phyloP scores from a whole-genome alignment of 2,888 invertebrate species.

The Chaitophorus viminalis region DNA sequence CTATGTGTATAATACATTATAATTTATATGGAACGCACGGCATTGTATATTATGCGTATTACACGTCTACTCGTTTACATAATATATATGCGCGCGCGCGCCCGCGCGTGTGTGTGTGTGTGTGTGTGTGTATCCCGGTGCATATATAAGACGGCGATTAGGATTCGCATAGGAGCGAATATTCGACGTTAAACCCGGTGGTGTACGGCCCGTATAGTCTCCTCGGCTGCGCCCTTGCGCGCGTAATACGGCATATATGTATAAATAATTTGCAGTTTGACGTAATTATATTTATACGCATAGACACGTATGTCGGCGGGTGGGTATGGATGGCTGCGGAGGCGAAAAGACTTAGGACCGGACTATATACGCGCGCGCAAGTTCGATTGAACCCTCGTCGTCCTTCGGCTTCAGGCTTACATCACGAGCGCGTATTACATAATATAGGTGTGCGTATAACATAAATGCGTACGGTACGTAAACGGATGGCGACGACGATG shows the following conservation, averaged over 20 bases:
- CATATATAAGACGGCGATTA: not conserved
- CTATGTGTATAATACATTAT: too few relatives aligned
- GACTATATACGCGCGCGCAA: not conserved
- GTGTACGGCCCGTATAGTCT: not conserved
- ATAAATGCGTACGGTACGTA: too few relatives aligned
- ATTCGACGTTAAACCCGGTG: not conserved
- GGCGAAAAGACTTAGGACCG: not conserved
- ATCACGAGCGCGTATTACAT: too few relatives aligned
- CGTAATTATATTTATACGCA: not conserved
- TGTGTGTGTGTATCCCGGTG: not conserved
- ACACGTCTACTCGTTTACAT: not conserved
- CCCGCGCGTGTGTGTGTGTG: not conserved
- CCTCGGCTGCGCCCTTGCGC: not conserved
- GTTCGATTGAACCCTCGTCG: not conserved
- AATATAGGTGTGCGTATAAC: too few relatives aligned
- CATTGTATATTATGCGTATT: not conserved
- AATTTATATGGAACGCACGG: too few relatives aligned
- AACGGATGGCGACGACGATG: too few relatives aligned
- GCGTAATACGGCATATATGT: too few relatives aligned
- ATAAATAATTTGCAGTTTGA: too few relatives aligned
- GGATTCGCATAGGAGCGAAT: not conserved
- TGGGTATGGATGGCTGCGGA: not conserved
- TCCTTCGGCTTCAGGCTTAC: not conserved
- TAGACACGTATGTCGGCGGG: too few relatives aligned
- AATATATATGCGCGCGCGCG: not conserved